Evolutionary conservation across 2,797 vertebrate genomes (phyloP).

Genomic region (Pseudochaenichthys georgianus): DNA sequence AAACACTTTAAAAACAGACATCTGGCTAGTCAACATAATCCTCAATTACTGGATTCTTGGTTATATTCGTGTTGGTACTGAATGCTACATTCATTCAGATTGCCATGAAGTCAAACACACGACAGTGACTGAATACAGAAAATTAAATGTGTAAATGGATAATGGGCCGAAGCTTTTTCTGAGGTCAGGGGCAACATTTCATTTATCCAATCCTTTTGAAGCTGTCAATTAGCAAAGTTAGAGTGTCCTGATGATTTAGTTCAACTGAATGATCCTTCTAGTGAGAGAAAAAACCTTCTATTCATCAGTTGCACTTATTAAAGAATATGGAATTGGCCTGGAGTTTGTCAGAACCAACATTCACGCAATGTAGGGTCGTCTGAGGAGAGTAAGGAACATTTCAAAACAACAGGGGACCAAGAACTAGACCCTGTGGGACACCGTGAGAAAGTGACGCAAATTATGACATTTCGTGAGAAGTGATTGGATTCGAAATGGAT

Average conservation of each 20-base stretch:
- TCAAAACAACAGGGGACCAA: background rate
- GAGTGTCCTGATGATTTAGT: background rate
- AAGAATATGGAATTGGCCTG: background rate
- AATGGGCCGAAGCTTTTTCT: background rate
- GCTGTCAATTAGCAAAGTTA: conserved; percentile 1
- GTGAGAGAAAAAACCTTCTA: background rate
- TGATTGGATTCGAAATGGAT: too few species aligned
- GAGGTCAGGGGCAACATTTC: background rate
- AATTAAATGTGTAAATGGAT: too few species aligned
- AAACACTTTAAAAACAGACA: conserved; percentile 2
- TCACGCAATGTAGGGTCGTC: background rate
- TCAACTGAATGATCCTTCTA: conserved; percentile 3
- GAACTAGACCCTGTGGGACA: background rate
- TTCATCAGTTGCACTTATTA: conserved; percentile 8
- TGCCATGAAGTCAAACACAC: too few species aligned
- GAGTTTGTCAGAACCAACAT: conserved; percentile 3
- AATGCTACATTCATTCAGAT: background rate
- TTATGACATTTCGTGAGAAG: background rate
- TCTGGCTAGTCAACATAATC: background rate
- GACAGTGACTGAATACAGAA: too few species aligned
- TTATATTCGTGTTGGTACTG: too few species aligned
- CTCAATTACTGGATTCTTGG: background rate
- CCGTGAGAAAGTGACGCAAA: background rate
- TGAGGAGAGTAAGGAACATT: background rate
- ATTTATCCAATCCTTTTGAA: background rate